Percentiles rank a stretch among this genome's conserved stretches.
Conservation (phyloP, 2,888 invertebrate species). For the Hesperia comma region DNA sequence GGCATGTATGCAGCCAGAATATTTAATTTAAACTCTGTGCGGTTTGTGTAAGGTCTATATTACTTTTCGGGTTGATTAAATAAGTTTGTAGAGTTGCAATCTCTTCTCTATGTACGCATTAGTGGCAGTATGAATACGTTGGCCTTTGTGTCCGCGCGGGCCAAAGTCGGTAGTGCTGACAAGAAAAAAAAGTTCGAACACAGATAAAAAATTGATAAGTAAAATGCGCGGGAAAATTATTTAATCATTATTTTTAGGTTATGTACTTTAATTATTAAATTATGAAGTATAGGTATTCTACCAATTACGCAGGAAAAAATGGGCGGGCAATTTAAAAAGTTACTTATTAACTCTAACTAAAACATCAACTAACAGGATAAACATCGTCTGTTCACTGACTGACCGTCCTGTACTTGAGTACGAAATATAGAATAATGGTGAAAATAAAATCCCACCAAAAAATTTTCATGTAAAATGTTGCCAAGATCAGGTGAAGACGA, state of each 20-base stretch:
- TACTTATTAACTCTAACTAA: no score
- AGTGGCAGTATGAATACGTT: slow-evolving; percentile 47
- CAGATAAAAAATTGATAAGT: not conserved
- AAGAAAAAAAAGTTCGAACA: not conserved
- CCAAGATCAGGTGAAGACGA: no score
- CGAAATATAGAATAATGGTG: no score
- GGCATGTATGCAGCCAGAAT: not conserved
- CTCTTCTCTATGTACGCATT: slow-evolving; percentile 28
- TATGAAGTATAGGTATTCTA: no score
- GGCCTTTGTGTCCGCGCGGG: slow-evolving; percentile 41
- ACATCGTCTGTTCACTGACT: no score
- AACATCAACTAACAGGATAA: no score
- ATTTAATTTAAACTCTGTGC: not conserved
- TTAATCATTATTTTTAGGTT: not conserved
- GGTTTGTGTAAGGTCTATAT: not conserved
- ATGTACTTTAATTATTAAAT: no score
- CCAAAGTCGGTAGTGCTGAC: slow-evolving; percentile 29
- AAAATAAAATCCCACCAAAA: no score
- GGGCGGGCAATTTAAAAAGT: no score
- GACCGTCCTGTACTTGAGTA: no score
- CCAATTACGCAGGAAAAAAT: no score
- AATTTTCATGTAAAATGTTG: no score
- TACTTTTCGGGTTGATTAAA: not conserved
- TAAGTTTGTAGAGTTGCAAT: not conserved
- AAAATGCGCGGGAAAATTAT: not conserved